These are phyloP conservation scores for Aix galericulata DNA, from an alignment of 2,113 vertebrate species.

Conservation along the genomic window DNA sequence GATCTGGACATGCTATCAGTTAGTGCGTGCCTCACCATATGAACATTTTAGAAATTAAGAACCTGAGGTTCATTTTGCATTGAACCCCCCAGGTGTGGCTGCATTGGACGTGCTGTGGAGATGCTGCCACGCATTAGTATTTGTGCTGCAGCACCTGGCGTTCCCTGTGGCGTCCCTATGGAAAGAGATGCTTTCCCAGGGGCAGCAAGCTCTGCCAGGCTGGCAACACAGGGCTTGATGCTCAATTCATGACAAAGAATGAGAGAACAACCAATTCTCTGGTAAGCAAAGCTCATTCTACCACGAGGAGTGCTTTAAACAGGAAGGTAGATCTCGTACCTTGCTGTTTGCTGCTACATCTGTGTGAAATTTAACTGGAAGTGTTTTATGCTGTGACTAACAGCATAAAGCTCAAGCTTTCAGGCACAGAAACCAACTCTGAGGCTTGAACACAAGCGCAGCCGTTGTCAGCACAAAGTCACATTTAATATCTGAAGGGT, in stretches of 20 bases:
- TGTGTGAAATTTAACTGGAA: background rate
- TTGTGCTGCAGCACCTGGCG: background rate
- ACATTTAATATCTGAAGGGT: conserved; percentile 25
- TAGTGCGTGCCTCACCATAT: background rate
- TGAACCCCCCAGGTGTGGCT: background rate
- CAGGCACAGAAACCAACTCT: background rate
- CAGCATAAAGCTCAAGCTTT: background rate
- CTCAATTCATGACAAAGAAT: background rate
- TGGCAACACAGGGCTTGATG: background rate
- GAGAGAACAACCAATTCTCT: background rate
- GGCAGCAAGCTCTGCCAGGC: background rate
- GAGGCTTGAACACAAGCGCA: background rate
- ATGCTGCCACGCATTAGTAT: background rate
- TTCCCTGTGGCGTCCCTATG: background rate
- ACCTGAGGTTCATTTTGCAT: background rate
- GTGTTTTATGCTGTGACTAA: background rate
- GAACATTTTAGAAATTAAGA: background rate
- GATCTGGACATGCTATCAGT: background rate
- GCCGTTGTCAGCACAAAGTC: background rate
- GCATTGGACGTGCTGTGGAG: background rate
- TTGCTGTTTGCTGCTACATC: background rate
- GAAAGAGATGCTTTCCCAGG: background rate
- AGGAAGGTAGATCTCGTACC: background rate
- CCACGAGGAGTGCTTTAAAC: background rate
- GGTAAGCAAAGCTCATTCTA: background rate